A percentile compares a stretch with the other conserved stretches of the same genome.
phyloP scores from a whole-genome alignment of 1,140 invertebrate genomes.

The Pemphigus obesinymphae region DNA sequence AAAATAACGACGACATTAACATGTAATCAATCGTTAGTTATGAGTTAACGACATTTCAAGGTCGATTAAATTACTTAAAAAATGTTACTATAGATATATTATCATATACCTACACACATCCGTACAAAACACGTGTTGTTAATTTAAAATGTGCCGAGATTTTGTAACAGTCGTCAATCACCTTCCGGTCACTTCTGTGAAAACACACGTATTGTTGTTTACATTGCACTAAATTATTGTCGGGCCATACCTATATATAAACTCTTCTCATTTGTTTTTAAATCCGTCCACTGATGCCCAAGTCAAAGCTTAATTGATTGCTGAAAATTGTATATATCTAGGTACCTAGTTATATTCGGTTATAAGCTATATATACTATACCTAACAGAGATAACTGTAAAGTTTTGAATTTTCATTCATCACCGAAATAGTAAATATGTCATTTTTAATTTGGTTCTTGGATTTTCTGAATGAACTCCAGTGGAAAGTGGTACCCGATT shows the following conservation, averaged over 20 bases:
- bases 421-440: neutral
- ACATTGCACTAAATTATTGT: neutral
- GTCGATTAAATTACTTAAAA: neutral
- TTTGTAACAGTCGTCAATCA: neutral
- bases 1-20: neutral
- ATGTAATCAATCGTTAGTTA: neutral
- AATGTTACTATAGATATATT: neutral
- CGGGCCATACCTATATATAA: neutral
- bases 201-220: neutral
- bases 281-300: neutral
- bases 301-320: neutral
- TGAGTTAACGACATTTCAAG: constrained; percentile 1
- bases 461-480: neutral
- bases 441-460: neutral
- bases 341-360: no score
- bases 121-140: neutral
- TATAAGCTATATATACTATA: no score
- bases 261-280: neutral
- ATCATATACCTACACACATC: no score
- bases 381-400: no score
- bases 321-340: neutral
- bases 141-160: neutral
- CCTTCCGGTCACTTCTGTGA: neutral
- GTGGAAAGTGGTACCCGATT: constrained; percentile 5
- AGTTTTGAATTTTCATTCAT: neutral